Percentiles rank a stretch among this genome's conserved stretches.
phyloP scores from a whole-genome alignment of 30 jellyfish, hydroid and myxozoan species.

The Pseudorhiza aurosa region DNA sequence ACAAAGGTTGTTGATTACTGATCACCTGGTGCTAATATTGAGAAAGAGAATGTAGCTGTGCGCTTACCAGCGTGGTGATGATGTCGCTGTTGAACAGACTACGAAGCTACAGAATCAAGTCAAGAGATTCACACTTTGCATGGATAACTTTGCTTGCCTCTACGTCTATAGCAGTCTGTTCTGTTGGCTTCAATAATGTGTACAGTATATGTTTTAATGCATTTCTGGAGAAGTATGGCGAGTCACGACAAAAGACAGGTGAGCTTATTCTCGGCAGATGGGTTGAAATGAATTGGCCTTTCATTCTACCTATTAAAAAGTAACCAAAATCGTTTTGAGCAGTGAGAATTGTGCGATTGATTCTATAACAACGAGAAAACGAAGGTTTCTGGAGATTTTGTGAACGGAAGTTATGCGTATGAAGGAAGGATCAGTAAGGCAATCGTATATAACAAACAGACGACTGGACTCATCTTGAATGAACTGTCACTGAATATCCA shows the following conservation, averaged over 20 bases:
- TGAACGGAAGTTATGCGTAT: too few species aligned
- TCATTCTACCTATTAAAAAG: too few species aligned
- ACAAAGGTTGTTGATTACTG: not conserved
- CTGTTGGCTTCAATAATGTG: slow-evolving; percentile 27
- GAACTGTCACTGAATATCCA: too few species aligned
- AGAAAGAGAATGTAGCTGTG: not conserved
- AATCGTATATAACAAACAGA: too few species aligned
- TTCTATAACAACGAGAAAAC: too few species aligned
- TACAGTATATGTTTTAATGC: slow-evolving; percentile 33
- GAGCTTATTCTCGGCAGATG: too few species aligned
- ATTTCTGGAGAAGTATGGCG: slow-evolving; percentile 34
- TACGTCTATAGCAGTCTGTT: slow-evolving; percentile 1
- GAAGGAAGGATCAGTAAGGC: too few species aligned
- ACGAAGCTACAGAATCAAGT: not conserved
- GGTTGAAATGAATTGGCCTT: too few species aligned
- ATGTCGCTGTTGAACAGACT: slow-evolving; percentile 3
- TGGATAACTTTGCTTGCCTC: slow-evolving; percentile 38
- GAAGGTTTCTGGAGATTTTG: too few species aligned
- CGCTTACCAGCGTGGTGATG: not conserved
- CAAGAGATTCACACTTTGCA: slow-evolving; percentile 15
- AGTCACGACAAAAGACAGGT: slow-evolving; percentile 59
- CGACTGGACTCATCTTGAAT: too few species aligned
- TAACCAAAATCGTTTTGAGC: too few species aligned
- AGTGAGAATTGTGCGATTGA: too few species aligned
- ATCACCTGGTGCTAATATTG: not conserved